Evolutionary conservation across 2,113 vertebrate species (phyloP).

Genomic region (Mesitornis unicolor): DNA sequence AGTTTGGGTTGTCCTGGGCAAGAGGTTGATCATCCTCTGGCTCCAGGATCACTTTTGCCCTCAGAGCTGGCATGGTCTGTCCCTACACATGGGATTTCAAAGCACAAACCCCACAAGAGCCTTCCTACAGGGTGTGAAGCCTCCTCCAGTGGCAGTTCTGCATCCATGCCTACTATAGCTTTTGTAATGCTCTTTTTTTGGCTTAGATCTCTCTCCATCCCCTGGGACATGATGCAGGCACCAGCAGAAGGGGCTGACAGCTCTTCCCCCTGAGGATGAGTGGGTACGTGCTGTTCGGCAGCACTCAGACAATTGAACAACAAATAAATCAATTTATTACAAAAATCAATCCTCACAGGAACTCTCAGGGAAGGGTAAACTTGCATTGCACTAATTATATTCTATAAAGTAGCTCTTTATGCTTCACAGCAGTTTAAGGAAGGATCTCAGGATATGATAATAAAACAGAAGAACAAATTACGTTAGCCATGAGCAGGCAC

Average conservation of each 20-base stretch:
- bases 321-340: slow-evolving; percentile 1
- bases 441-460: not conserved
- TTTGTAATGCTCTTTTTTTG: not conserved
- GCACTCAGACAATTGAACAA: not conserved
- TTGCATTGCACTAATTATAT: not conserved
- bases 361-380: not conserved
- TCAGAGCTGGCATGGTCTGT: not conserved
- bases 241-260: not conserved
- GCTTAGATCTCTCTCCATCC: not conserved
- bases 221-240: not conserved
- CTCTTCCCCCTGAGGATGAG: not conserved
- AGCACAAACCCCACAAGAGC: not conserved
- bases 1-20: not conserved
- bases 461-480: not conserved
- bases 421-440: not conserved
- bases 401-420: not conserved
- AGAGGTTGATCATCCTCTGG: not conserved
- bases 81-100: not conserved
- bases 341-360: not conserved
- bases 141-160: not conserved
- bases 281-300: not conserved
- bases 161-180: rapidly evolving
- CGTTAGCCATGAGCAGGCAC: not conserved
- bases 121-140: not conserved
- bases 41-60: not conserved